Evolutionary conservation across 2,797 vertebrate species (phyloP).

Genomic region (Eulemur albifrons): DNA sequence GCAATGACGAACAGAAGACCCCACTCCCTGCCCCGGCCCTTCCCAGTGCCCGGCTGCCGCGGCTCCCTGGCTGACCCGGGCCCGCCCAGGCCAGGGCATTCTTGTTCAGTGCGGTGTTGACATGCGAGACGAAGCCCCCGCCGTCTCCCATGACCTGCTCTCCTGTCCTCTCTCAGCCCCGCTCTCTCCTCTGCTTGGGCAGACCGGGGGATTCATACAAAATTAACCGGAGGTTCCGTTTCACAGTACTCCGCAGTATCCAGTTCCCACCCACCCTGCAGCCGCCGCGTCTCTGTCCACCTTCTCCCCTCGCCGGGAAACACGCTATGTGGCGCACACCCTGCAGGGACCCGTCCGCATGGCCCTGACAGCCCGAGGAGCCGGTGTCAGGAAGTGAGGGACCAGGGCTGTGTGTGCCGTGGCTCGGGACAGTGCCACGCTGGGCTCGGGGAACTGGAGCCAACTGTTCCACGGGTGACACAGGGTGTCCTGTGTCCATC

Average conservation of each 20-base stretch:
- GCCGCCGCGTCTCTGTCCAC: neutral
- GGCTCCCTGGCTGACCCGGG: neutral
- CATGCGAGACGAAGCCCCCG: neutral
- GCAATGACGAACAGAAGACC: neutral
- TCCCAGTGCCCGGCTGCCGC: neutral
- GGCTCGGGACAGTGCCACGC: neutral
- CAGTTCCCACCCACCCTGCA: constrained; percentile 6
- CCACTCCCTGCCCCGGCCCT: accelerated
- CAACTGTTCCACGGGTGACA: neutral
- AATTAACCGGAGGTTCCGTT: constrained; percentile 67
- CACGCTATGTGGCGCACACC: neutral
- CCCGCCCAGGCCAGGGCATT: accelerated
- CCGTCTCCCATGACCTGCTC: neutral
- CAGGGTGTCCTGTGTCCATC: neutral
- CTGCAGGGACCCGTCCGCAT: neutral
- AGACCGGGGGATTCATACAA: constrained; percentile 53
- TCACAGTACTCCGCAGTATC: constrained; percentile 31
- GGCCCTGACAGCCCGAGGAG: neutral
- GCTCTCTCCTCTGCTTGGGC: neutral
- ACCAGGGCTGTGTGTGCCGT: accelerated
- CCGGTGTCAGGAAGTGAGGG: neutral
- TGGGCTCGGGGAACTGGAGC: neutral
- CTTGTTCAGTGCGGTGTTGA: neutral
- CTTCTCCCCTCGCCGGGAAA: neutral
- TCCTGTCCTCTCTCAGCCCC: neutral